Evolutionary conservation across 2,888 invertebrate genomes (phyloP), one percentile per base, ranked within the genome.

Genomic region (Brachynemurus nebulosus): DNA sequence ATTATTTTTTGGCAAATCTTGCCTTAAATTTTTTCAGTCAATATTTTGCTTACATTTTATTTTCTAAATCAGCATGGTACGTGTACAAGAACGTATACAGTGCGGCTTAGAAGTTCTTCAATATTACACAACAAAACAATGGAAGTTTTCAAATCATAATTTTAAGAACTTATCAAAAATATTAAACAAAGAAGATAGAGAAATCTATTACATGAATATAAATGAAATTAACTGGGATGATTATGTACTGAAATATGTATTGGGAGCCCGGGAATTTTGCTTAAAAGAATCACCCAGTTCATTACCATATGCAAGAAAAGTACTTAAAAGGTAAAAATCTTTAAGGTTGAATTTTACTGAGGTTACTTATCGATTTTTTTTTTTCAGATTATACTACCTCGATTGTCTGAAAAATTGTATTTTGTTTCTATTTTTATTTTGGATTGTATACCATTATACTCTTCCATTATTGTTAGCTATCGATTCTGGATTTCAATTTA

Each of bases 201-300:
- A 76, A 42, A 65, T 66, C 1, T 90, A 85, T 52, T 74, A 73
- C 48, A 72, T 72, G 0, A 63, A 68, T 49, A 59, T 61, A 11
- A 65, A 64, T 44, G 64, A 64, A 36, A 57, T 80, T 2, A 63
- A 76, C 51, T 80, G 80, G 73, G 70, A 78, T 43, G 60, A 70
- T 1, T 88, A 80, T 57, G 60, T 86, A 50, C 67, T 71, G 51
- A 71, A 66, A 57, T 88, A 88, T 56, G 76, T 91, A 21, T 70
- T 83, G 50, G 93, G 92, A 0, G 79, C 85, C n/a, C 73, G 92
- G 12, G 77, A 80, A 52, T 92, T 75, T 59, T 82, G 86, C 56
- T 68, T 90, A 45, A 88, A 89, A 50, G 93, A 95, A 54, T 81
- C 82, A 53, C 78, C 80, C 0, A 70, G 77, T 8, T 82, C 82